phyloP scores from a whole-genome alignment of 2,888 invertebrate species.

The Gnatocerus cornutus region DNA sequence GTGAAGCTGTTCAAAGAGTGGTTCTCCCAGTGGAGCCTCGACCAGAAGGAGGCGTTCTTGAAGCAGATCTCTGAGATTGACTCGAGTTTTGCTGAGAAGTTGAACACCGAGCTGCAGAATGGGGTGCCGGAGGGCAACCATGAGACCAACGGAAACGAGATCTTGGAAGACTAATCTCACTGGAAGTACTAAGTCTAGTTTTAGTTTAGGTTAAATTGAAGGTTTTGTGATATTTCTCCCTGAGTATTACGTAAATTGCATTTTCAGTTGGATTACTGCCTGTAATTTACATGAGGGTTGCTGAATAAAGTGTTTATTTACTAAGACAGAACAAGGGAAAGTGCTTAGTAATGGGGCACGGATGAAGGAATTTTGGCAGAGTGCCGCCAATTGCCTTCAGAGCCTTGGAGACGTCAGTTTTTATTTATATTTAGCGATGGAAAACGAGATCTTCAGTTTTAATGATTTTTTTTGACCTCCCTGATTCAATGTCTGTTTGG shows the following conservation, averaged over 20 bases:
- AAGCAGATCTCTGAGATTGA: slow-evolving; percentile 83
- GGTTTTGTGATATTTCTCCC: slow-evolving; percentile 40
- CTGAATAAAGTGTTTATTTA: slow-evolving; percentile 39
- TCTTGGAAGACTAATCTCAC: slow-evolving; percentile 59
- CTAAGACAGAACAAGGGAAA: neutral
- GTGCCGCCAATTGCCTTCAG: too few species aligned
- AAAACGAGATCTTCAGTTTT: too few species aligned
- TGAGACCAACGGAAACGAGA: slow-evolving; percentile 57
- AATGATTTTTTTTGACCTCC: neutral
- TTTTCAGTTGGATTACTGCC: slow-evolving; percentile 16
- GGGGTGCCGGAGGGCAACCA: slow-evolving; percentile 60
- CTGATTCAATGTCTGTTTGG: too few species aligned
- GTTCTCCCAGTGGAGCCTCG: slow-evolving; percentile 85
- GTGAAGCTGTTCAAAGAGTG: slow-evolving; percentile 89
- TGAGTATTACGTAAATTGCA: slow-evolving; percentile 37
- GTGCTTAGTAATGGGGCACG: neutral
- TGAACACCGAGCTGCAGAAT: slow-evolving; percentile 74
- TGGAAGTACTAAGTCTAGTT: neutral
- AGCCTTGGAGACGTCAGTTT: too few species aligned
- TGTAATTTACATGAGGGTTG: slow-evolving; percentile 23
- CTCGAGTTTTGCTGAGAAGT: slow-evolving; percentile 80
- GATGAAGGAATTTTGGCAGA: too few species aligned
- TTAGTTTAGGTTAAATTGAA: slow-evolving; percentile 14
- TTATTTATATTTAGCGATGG: too few species aligned
- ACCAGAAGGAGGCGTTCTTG: slow-evolving; percentile 81